These are phyloP conservation scores for Rhorus exstirpatorius DNA, from an alignment of 2,888 invertebrate genomes.

Conservation along the genomic window DNA sequence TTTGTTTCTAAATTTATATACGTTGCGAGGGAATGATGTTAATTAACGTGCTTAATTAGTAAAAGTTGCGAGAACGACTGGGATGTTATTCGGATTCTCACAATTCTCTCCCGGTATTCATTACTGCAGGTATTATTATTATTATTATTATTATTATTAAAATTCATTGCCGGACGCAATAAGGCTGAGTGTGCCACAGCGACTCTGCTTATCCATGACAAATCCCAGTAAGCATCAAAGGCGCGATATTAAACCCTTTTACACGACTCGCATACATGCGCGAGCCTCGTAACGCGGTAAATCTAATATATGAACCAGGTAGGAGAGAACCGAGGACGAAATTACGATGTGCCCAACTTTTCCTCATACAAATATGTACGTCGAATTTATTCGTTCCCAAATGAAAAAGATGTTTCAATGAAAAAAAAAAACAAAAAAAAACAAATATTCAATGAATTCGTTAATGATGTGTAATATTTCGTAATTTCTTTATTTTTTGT, in stretches of 20 bases:
- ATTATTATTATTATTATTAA: too few species aligned
- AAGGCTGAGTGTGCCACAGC: not conserved
- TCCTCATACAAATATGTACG: too few species aligned
- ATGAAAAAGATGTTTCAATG: too few species aligned
- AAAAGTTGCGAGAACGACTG: conserved; percentile 48
- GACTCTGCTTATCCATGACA: conserved; percentile 18
- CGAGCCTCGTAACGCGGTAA: not conserved
- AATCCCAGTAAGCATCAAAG: conserved; percentile 29
- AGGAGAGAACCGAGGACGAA: not conserved
- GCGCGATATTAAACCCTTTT: conserved; percentile 41
- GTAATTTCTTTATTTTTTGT: too few species aligned
- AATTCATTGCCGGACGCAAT: conserved; percentile 14
- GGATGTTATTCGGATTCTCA: conserved; percentile 27
- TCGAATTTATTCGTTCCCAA: too few species aligned
- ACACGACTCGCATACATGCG: not conserved
- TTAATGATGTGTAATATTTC: too few species aligned
- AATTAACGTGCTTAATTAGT: conserved; percentile 50
- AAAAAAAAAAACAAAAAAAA: too few species aligned
- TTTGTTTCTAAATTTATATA: conserved; percentile 8
- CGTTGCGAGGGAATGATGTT: conserved; percentile 28
- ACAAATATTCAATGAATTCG: too few species aligned
- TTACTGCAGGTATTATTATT: too few species aligned
- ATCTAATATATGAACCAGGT: not conserved
- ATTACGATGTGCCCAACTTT: not conserved
- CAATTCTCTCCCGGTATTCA: conserved; percentile 1